Base-by-base conservation (phyloP, 2,113 vertebrate genomes). In the Neodontobutis hainanensis region DNA sequence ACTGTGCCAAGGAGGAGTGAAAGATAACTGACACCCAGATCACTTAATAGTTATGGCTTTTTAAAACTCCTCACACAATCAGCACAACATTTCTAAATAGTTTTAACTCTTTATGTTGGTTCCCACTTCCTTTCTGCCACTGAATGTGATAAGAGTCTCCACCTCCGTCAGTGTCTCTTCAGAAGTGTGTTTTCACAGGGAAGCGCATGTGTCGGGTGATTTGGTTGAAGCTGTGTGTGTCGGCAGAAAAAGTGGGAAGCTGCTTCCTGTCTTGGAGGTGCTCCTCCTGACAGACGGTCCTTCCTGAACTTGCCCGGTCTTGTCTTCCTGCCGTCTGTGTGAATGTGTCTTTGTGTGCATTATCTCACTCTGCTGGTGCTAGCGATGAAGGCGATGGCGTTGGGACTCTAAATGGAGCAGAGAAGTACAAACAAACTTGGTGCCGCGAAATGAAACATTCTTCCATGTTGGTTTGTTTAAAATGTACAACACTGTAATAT, bases 241-340 rank as follows among this genome's bases (percentile, higher is more conserved):
- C 7, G 47, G 51, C 9, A 27, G 34, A 12, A 15, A 7, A 2
- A 27, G 67, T 43, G 42, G 36, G 40, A 16, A 48, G 35, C 11
- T 8, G 75, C 78, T 87, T 88, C 80, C 85, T 85, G 78, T 71
- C 65, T 50, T 6, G 11, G 14, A 10, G 48, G 48, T 5, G 48
- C 4, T 58, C 36, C 75, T 78, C 36, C 55, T 36, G 75, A 52
- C 65, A 65, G 56, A 48, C 35, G 6, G 65, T 42, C 63, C 51
- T 58, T 79, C 70, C 75, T 65, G 40, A 70, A 65, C 80, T 45
- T 84, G 85, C 69, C 79, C 53, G 9, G 42, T 75, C 88, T 64
- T 70, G 82, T 40, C 61, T 9, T 48, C 60, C 12, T 2, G 49
- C 19, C 5, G 11, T 45, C n/a, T 11, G 19, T 75, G 48, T 72